These are phyloP conservation scores for Aviceda subcristata DNA, from an alignment of 2,113 vertebrate genomes.

Conservation along the genomic window DNA sequence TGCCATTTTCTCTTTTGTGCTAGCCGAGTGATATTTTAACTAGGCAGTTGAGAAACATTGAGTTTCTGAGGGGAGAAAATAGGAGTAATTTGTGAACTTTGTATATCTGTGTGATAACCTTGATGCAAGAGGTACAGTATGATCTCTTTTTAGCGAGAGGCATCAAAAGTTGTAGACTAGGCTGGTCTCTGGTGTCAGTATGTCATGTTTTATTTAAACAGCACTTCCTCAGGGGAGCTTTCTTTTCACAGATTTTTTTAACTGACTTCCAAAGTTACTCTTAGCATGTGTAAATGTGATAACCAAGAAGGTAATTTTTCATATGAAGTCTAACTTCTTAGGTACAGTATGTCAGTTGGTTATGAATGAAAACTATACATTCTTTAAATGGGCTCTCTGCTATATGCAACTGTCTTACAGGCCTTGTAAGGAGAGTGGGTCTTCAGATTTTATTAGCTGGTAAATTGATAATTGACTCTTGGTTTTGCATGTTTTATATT, in stretches of 20 bases:
- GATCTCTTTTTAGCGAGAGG: not conserved
- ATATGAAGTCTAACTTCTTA: not conserved
- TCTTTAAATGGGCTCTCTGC: not conserved
- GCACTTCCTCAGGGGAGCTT: not conserved
- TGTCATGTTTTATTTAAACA: not conserved
- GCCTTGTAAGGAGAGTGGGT: not conserved
- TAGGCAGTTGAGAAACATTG: slow-evolving; percentile 30
- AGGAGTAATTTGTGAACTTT: slow-evolving; percentile 24
- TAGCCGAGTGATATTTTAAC: slow-evolving; percentile 47
- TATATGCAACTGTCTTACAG: not conserved
- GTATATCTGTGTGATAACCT: not conserved
- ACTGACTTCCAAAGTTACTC: not conserved
- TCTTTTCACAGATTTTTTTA: not conserved
- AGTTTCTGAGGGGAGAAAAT: not conserved
- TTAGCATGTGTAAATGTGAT: not conserved
- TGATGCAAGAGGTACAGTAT: not conserved
- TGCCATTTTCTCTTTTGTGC: slow-evolving; percentile 4
- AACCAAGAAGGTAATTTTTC: not conserved
- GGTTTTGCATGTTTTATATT: not conserved
- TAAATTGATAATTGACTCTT: not conserved
- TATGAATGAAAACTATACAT: not conserved
- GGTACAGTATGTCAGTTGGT: not conserved
- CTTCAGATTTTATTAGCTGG: not conserved
- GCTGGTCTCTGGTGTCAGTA: not conserved
- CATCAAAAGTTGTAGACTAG: not conserved